These are phyloP conservation scores for Lasaia peninsularis DNA, from an alignment of 1,140 invertebrate species.

Conservation along the genomic window DNA sequence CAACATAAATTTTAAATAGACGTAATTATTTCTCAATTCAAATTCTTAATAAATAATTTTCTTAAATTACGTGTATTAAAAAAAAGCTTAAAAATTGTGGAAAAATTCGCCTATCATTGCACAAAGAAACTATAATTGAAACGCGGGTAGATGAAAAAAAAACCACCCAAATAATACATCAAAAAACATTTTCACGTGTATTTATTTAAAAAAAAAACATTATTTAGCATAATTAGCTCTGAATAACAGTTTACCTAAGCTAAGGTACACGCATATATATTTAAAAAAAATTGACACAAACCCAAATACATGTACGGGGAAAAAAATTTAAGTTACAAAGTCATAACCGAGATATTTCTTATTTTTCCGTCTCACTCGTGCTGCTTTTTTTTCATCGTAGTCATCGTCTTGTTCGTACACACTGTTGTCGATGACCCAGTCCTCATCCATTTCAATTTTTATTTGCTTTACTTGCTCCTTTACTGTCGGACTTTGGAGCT, in stretches of 20 bases:
- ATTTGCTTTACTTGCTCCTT: constrained; percentile 45
- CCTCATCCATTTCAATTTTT: constrained; percentile 41
- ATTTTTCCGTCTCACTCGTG: constrained; percentile 63
- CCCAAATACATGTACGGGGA: constrained; percentile 5
- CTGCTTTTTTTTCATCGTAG: constrained; percentile 56
- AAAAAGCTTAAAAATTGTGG: not conserved
- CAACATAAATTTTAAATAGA: too few relatives aligned
- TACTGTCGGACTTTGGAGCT: constrained; percentile 24
- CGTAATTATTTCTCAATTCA: too few relatives aligned
- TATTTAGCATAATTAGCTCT: constrained; percentile 9
- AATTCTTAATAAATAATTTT: not conserved
- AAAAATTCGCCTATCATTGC: not conserved
- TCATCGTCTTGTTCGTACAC: constrained; percentile 56
- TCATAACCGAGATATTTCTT: constrained; percentile 67
- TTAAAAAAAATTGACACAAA: constrained; percentile 22
- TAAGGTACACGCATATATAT: constrained; percentile 30
- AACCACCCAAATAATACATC: constrained; percentile 4
- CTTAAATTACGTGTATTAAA: not conserved
- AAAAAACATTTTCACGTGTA: constrained; percentile 2
- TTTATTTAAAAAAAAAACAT: constrained; percentile 13
- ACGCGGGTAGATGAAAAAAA: not conserved
- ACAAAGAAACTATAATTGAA: too few relatives aligned
- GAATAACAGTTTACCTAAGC: constrained; percentile 19
- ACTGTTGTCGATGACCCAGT: constrained; percentile 59
- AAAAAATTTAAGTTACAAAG: constrained; percentile 50